A percentile compares a stretch with the other conserved stretches of the same genome.
Evolutionary conservation across 2,888 invertebrate genomes (phyloP).

Genomic region (Troides aeacus): DNA sequence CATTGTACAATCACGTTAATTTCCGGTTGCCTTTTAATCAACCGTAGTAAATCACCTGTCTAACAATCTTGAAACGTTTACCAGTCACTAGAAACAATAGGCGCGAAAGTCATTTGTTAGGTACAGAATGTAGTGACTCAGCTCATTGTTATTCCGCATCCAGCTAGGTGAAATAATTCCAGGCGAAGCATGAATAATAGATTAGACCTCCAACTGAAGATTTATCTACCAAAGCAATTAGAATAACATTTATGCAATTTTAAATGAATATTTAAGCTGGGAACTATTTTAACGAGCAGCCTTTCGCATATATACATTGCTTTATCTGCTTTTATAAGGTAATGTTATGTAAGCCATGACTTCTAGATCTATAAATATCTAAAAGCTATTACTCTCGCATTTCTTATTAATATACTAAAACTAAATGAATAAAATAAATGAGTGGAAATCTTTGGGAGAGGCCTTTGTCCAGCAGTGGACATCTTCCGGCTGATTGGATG

Average conservation of each 20-base stretch:
- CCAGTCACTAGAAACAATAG: conserved; percentile 24
- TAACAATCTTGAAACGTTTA: conserved; percentile 18
- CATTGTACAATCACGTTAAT: conserved; percentile 7
- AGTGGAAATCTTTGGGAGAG: too few relatives aligned
- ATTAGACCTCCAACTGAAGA: conserved; percentile 39
- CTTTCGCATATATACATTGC: not conserved
- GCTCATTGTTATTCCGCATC: conserved; percentile 49
- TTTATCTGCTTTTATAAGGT: not conserved
- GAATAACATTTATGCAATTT: conserved; percentile 29
- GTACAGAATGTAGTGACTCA: conserved; percentile 32
- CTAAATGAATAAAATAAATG: too few relatives aligned
- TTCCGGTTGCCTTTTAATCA: conserved; percentile 27
- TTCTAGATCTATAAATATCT: not conserved
- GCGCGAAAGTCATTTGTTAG: conserved; percentile 26
- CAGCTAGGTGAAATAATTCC: conserved; percentile 52
- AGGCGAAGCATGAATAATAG: conserved; percentile 39
- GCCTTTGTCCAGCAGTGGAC: too few relatives aligned
- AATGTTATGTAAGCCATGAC: not conserved
- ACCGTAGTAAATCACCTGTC: conserved; percentile 22
- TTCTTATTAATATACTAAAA: too few relatives aligned
- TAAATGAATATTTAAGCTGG: conserved; percentile 18
- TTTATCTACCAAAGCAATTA: conserved; percentile 38
- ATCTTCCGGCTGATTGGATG: too few relatives aligned
- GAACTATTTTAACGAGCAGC: conserved; percentile 9
- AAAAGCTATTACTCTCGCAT: too few relatives aligned